Base-by-base conservation (phyloP, 37 sponge, comb jelly and placozoan genomes). In the Tethya wilhelma region DNA sequence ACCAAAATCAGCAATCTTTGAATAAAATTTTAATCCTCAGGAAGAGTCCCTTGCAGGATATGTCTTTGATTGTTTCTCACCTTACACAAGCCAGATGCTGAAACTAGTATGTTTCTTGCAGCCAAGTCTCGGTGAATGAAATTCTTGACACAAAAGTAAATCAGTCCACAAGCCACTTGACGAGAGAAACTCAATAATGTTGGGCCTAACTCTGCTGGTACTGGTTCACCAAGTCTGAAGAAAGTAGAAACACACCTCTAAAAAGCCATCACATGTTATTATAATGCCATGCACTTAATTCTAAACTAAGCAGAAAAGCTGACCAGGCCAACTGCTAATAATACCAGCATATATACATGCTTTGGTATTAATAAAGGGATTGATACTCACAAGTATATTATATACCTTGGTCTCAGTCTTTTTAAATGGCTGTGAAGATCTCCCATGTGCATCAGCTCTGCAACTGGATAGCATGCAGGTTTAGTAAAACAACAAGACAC, bases 1-100 rank as follows among this genome's bases (percentile, higher is more conserved):
- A 4, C 81, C 81, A 80, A 80, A 80, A 55, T 80, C 81, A 36
- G 67, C 62, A 19, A 59, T 59, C 62, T 59, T n/a, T n/a, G n/a
- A n/a, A n/a, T n/a, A n/a, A n/a, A n/a, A n/a, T n/a, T n/a, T n/a
- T n/a, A n/a, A n/a, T n/a, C n/a, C n/a, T n/a, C n/a, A n/a, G n/a
- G n/a, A n/a, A n/a, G n/a, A n/a, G n/a, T n/a, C n/a, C n/a, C n/a
- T n/a, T n/a, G n/a, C n/a, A n/a, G n/a, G n/a, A n/a, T n/a, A n/a
- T n/a, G n/a, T n/a, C n/a, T n/a, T n/a, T n/a, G n/a, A n/a, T n/a
- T n/a, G n/a, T n/a, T n/a, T n/a, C n/a, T n/a, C n/a, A 79, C 79
- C 68, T 79, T 79, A 40, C 67, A 67, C 31, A 68, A 37, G 40
- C 38, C 67, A 9, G 45, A 37, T 55, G 46, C 23, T 19, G 79